Conservation (phyloP, 2,113 vertebrate genomes). For the Otis tarda region DNA sequence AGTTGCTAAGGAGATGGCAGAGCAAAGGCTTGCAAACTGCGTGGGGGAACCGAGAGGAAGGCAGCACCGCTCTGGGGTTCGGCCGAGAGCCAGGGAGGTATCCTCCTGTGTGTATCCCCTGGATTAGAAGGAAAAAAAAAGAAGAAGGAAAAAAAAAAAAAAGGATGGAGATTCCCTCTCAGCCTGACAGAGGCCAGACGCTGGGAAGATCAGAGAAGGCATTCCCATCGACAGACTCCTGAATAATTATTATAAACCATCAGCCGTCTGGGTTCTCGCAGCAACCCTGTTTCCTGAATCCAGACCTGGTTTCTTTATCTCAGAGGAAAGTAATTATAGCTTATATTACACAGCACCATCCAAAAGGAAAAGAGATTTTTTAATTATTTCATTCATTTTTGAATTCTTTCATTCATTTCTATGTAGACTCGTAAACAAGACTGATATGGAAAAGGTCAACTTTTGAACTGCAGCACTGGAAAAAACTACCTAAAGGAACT, state of each 20-base stretch:
- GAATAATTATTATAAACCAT: neutral
- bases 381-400: neutral
- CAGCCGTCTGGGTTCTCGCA: neutral
- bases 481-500: neutral
- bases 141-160: neutral
- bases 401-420: neutral
- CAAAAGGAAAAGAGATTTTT: neutral
- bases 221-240: neutral
- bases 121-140: neutral
- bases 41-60: neutral
- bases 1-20: slow-evolving; percentile 66
- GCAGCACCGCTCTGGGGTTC: neutral
- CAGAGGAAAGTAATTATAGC: slow-evolving; percentile 3
- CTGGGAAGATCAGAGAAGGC: neutral
- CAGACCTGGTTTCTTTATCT: neutral
- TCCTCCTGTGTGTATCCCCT: neutral
- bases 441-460: neutral
- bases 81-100: neutral
- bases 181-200: slow-evolving; percentile 10
- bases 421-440: neutral
- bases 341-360: neutral
- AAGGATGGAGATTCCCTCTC: neutral
- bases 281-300: neutral
- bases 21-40: neutral
- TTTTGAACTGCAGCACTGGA: neutral